A percentile compares a stretch with the other conserved stretches of the same genome.
Evolutionary conservation across 1,140 invertebrate genomes (phyloP).

Genomic region (Camponotus pennsylvanicus): DNA sequence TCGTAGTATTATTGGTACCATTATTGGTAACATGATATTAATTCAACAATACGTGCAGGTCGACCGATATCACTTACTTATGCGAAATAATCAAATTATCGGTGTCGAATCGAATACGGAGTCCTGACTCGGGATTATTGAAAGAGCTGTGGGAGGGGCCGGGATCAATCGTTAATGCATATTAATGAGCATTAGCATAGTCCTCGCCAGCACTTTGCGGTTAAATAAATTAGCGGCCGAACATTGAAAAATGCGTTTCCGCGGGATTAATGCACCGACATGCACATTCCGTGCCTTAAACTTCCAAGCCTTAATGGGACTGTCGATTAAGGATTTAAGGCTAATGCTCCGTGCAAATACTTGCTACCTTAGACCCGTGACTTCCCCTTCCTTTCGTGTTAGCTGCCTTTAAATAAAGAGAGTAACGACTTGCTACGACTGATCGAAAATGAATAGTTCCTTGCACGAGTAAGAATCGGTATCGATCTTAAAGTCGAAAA

Average conservation of each 20-base stretch:
- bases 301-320: constrained; percentile 61
- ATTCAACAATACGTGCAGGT: background rate
- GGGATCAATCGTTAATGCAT: constrained; percentile 52
- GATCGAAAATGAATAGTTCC: constrained; percentile 48
- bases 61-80: constrained; percentile 35
- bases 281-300: constrained; percentile 42
- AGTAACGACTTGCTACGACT: constrained; percentile 6
- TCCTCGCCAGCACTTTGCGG: constrained; percentile 45
- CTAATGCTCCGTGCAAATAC: constrained; percentile 64
- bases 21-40: too few relatives aligned
- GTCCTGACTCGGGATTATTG: constrained; percentile 34
- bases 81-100: constrained; percentile 35
- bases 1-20: too few relatives aligned
- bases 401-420: constrained; percentile 46
- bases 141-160: background rate
- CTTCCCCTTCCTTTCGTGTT: constrained; percentile 52
- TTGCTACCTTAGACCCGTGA: constrained; percentile 1
- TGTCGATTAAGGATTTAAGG: constrained; percentile 73
- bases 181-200: constrained; percentile 61
- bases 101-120: constrained; percentile 9
- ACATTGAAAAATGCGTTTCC: constrained; percentile 45
- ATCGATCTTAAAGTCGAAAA: constrained; percentile 45
- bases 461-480: constrained; percentile 26
- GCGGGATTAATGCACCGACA: constrained; percentile 33
- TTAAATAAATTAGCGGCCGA: constrained; percentile 66